Conservation (phyloP, 2,888 invertebrate genomes). For the Lingula anatina region DNA sequence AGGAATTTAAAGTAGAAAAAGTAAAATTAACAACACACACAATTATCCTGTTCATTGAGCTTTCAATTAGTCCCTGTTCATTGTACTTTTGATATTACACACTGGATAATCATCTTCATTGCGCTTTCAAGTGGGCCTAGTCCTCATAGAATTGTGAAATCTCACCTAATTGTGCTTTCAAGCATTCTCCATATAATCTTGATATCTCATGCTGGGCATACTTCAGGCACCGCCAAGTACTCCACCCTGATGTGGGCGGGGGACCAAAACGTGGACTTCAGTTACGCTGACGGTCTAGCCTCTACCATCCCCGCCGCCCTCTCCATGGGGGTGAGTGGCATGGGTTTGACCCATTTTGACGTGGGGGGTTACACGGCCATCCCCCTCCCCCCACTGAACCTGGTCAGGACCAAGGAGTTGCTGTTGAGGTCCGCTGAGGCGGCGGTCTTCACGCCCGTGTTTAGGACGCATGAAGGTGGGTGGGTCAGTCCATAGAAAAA, state of each 20-base stretch:
- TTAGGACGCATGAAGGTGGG: slow-evolving; percentile 42
- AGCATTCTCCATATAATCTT: too few relatives aligned
- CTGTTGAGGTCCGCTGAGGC: slow-evolving; percentile 38
- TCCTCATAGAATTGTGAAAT: too few relatives aligned
- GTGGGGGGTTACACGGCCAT: slow-evolving; percentile 40
- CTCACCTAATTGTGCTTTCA: too few relatives aligned
- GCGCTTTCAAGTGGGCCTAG: too few relatives aligned
- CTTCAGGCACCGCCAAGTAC: slow-evolving; percentile 27
- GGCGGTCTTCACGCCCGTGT: slow-evolving; percentile 37
- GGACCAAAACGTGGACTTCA: slow-evolving; percentile 44
- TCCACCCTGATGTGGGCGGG: slow-evolving; percentile 41
- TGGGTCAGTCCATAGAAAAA: too few relatives aligned
- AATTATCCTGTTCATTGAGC: too few relatives aligned
- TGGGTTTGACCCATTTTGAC: slow-evolving; percentile 43
- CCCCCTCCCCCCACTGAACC: slow-evolving; percentile 12
- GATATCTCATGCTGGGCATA: too few relatives aligned
- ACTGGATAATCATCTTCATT: too few relatives aligned
- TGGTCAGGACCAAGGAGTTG: slow-evolving; percentile 29
- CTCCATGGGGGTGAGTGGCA: slow-evolving; percentile 32
- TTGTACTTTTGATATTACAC: too few relatives aligned
- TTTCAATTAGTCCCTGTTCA: too few relatives aligned
- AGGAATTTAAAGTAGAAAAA: too few relatives aligned
- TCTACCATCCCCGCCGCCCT: slow-evolving; percentile 36
- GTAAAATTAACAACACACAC: too few relatives aligned
- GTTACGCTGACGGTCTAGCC: slow-evolving; percentile 31